Evolutionary conservation across 2,888 invertebrate genomes (phyloP).

Genomic region (Aphodius granarius): DNA sequence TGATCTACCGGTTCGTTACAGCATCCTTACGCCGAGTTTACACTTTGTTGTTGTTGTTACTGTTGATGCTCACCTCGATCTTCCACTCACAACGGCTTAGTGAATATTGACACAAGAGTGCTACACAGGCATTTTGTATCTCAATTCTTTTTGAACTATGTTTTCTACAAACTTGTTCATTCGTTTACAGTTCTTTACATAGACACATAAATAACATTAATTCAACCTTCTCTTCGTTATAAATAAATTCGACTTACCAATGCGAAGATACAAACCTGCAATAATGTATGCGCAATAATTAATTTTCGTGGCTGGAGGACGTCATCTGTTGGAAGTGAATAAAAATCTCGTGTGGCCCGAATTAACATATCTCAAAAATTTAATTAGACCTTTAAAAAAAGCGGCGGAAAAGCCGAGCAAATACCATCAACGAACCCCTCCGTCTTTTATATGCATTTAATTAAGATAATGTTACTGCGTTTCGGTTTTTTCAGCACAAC

Average conservation of each 20-base stretch:
- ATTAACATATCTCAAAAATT: constrained; percentile 10
- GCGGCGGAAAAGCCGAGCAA: background rate
- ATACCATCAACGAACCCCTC: background rate
- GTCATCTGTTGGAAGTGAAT: background rate
- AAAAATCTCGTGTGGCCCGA: background rate
- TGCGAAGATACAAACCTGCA: background rate
- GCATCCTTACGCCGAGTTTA: constrained; percentile 6
- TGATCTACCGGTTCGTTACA: constrained; percentile 13
- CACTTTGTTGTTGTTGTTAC: background rate
- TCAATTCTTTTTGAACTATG: no score
- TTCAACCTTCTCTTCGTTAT: background rate
- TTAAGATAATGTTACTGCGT: constrained; percentile 10
- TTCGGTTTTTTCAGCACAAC: background rate
- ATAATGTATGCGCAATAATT: constrained; percentile 1
- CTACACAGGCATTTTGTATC: no score
- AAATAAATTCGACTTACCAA: background rate
- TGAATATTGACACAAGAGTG: background rate
- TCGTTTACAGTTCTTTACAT: no score
- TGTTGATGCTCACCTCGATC: background rate
- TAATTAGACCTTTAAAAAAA: constrained; percentile 3
- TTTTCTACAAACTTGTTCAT: no score
- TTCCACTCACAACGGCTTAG: background rate
- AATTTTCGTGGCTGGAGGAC: background rate
- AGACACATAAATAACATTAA: background rate
- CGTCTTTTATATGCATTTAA: constrained; percentile 3